These are phyloP conservation scores for Lottia gigantea DNA, from an alignment of 2,888 invertebrate species.

Conservation along the genomic window DNA sequence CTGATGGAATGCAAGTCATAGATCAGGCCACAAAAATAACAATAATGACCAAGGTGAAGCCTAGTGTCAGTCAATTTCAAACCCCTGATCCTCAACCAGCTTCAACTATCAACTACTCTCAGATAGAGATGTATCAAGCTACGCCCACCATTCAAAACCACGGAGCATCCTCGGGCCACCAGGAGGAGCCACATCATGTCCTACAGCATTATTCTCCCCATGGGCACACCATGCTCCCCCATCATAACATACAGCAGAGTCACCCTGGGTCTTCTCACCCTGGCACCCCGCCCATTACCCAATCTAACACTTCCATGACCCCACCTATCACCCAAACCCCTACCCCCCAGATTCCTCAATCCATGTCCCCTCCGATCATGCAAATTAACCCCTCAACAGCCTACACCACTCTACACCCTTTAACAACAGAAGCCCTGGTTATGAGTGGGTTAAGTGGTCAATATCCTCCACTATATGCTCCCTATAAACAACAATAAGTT, in stretches of 20 bases:
- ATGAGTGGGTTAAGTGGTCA: background rate
- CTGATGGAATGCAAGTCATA: background rate
- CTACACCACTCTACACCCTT: background rate
- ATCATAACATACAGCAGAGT: background rate
- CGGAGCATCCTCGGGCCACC: background rate
- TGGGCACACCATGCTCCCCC: background rate
- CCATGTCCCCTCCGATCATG: background rate
- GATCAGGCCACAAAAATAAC: background rate
- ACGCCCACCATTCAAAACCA: background rate
- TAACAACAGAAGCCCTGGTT: background rate
- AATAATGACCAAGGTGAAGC: background rate
- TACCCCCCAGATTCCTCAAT: background rate
- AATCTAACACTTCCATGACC: background rate
- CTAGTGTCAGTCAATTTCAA: background rate
- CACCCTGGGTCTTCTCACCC: background rate
- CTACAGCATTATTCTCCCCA: background rate
- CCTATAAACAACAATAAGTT: background rate
- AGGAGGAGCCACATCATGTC: background rate
- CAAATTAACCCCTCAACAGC: background rate
- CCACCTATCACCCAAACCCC: background rate
- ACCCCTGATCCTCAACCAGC: background rate
- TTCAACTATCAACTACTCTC: background rate
- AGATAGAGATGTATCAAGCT: background rate
- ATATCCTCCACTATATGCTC: background rate
- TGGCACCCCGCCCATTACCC: background rate